A percentile compares a stretch with the other conserved stretches of the same genome.
Conservation (phyloP, 2,113 vertebrate genomes). For the Aegotheles bennettii region DNA sequence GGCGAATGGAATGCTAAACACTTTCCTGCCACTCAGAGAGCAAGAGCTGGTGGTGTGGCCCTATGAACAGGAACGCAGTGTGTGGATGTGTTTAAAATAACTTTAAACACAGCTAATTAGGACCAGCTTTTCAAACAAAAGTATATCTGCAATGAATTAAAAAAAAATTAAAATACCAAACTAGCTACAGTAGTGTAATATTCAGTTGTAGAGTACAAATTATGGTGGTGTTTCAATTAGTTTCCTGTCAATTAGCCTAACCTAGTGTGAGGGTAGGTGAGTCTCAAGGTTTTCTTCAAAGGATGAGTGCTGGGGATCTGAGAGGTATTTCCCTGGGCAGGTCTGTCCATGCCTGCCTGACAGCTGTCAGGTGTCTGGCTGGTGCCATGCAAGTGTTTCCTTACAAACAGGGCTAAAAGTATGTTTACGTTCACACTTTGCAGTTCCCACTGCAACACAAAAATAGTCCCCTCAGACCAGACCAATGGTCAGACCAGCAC, state of each 20-base stretch:
- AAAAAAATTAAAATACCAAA: neutral
- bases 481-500: neutral
- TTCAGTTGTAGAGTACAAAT: neutral
- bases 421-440: neutral
- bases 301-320: neutral
- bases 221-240: neutral
- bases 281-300: neutral
- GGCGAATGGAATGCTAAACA: neutral
- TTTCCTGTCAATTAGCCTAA: neutral
- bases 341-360: neutral
- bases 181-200: neutral
- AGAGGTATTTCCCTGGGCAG: neutral
- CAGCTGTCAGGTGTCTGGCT: neutral
- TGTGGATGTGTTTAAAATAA: neutral
- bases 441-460: neutral
- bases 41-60: accelerated
- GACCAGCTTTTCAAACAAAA: neutral
- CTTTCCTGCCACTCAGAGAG: neutral
- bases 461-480: neutral
- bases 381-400: neutral
- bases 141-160: neutral
- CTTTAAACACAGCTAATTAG: neutral
- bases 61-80: neutral
- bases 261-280: accelerated
- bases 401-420: accelerated